These are phyloP conservation scores for Trichomycterus rosablanca DNA, from an alignment of 2,113 vertebrate species.

Conservation along the genomic window DNA sequence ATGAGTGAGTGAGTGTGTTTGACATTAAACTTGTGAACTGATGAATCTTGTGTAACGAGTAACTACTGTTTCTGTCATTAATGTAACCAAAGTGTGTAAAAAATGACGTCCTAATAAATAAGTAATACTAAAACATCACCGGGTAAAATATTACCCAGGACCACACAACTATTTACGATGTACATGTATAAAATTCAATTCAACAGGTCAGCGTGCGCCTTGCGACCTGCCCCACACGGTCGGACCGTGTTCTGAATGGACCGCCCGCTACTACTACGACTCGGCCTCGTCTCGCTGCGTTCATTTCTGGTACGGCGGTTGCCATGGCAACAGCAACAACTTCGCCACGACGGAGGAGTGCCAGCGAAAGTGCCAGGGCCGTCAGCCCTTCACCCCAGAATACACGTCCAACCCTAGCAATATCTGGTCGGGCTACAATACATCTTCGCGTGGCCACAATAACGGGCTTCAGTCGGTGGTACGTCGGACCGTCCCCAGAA, in stretches of 20 bases:
- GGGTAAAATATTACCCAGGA: no score
- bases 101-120: no score
- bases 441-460: conserved; percentile 55
- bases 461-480: conserved; percentile 31
- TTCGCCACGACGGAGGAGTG: conserved; percentile 80
- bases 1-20: no score
- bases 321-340: conserved; percentile 89
- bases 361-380: conserved; percentile 65
- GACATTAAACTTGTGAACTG: no score
- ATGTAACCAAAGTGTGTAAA: no score
- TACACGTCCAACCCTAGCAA: not conserved
- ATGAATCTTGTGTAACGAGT: no score
- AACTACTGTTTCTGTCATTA: no score
- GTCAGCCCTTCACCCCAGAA: conserved; percentile 49
- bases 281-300: conserved; percentile 73
- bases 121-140: no score
- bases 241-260: conserved; percentile 81
- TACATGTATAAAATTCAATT: no score
- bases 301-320: conserved; percentile 93
- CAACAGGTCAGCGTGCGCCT: conserved; percentile 67
- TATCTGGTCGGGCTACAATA: conserved; percentile 44
- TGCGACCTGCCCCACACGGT: conserved; percentile 83
- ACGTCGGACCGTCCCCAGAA: conserved; percentile 44
- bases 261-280: conserved; percentile 79
- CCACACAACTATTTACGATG: no score